Conservation (phyloP, 2,113 vertebrate genomes). For the Pterocles burchelli region DNA sequence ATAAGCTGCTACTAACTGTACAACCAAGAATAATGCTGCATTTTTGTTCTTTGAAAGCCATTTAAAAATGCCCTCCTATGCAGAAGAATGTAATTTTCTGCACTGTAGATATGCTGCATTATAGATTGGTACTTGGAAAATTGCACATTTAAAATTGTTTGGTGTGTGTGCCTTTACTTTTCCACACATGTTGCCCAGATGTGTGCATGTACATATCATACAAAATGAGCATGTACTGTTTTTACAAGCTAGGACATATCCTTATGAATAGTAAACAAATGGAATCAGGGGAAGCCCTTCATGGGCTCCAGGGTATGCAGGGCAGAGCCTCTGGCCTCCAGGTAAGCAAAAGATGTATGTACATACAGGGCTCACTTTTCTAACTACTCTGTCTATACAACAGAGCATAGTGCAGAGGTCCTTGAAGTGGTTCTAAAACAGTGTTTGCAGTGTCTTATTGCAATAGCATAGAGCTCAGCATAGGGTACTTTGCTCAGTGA, state of each 20-base stretch:
- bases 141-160: slow-evolving; percentile 16
- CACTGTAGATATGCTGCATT: not conserved
- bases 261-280: not conserved
- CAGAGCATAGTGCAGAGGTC: not conserved
- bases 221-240: not conserved
- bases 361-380: not conserved
- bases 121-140: not conserved
- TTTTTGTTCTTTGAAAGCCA: not conserved
- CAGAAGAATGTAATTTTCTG: slow-evolving; percentile 28
- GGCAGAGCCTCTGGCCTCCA: not conserved
- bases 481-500: not conserved
- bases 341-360: not conserved
- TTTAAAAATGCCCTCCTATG: slow-evolving; percentile 18
- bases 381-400: not conserved
- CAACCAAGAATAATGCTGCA: not conserved
- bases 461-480: not conserved
- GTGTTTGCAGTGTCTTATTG: not conserved
- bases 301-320: not conserved
- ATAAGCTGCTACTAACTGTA: slow-evolving; percentile 16
- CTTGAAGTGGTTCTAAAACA: not conserved
- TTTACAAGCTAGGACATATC: slow-evolving; percentile 27
- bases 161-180: not conserved
- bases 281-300: not conserved
- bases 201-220: not conserved
- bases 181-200: slow-evolving; percentile 64